Evolutionary conservation across 1,140 invertebrate species (phyloP), one percentile per base, ranked within the genome.

Genomic region (Ceratina calcarata): DNA sequence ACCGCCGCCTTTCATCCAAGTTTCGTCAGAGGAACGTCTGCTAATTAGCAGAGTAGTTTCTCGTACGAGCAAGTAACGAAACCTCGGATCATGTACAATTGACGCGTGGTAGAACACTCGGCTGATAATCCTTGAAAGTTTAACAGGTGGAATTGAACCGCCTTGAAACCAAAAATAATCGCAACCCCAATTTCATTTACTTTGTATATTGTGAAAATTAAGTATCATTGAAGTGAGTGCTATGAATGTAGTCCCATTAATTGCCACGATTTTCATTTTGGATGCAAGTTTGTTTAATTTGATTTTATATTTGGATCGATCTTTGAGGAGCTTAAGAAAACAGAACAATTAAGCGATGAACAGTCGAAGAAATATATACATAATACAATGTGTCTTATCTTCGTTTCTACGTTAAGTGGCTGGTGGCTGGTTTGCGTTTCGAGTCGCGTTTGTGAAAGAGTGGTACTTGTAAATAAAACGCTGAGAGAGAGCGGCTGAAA

Each of bases 41-140:
- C 71, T 84, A 84, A 84, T 84, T 84, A 84, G 57, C 71, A n/a
- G 8, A 45, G 37, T 51, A 60, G 70, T 83, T 84, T 71, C 55
- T 76, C 69, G 65, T 53, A 80, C 53, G 69, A 37, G 60, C 62
- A 71, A 84, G 84, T 84, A 84, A 75, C 77, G 51, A 45, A 61
- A 45, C 51, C 70, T 64, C 75, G 58, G 51, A 83, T 8, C 27
- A 32, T 13, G n/a, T 16, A 18, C 13, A 3, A 45, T 16, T 51
- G 10, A 22, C 64, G 8, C 20, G 37, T 22, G 37, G 18, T 6
- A 8, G 18, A 51, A 3, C 45, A 8, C 6, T 45, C 16, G 20
- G 49, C 4, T 10, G 0, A 3, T 49, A 49, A 67, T 67, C 65
- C 32, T 22, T 15, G 13, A 8, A 0, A 22, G n/a, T 22, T 51